Evolutionary conservation across 2,888 invertebrate genomes (phyloP).

Genomic region (Magallana nippona): DNA sequence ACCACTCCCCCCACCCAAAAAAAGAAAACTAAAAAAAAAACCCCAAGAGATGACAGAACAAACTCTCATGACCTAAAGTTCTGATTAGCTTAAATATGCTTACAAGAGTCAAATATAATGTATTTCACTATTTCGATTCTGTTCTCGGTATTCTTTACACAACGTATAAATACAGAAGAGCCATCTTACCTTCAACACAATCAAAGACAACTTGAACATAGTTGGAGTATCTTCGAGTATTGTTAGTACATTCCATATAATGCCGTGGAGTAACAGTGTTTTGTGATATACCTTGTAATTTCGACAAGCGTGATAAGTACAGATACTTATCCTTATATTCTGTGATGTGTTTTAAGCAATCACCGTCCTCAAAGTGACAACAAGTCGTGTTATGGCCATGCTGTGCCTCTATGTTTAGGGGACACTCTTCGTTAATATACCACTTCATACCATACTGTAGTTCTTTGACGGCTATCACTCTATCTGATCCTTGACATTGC

Average conservation of each 20-base stretch:
- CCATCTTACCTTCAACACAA: not conserved
- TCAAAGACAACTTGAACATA: not conserved
- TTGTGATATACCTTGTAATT: not conserved
- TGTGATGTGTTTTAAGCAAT: not conserved
- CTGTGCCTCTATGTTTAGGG: not conserved
- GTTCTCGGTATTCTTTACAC: no score
- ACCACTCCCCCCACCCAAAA: no score
- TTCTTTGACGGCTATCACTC: not conserved
- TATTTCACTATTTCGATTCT: no score
- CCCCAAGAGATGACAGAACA: no score
- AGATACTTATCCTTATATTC: not conserved
- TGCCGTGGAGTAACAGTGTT: not conserved
- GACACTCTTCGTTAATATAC: not conserved
- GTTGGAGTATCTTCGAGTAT: not conserved
- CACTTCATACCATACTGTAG: slow-evolving; percentile 2
- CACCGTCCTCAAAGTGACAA: not conserved
- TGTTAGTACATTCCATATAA: not conserved
- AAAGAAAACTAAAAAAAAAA: no score
- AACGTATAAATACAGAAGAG: not conserved
- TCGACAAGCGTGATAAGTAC: not conserved
- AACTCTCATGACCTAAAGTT: no score
- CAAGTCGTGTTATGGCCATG: not conserved
- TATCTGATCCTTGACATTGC: not conserved
- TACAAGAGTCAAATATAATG: no score
- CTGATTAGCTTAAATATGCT: no score